These are phyloP conservation scores for Chaetura pelagica DNA, from an alignment of 2,113 vertebrate genomes.

Conservation along the genomic window DNA sequence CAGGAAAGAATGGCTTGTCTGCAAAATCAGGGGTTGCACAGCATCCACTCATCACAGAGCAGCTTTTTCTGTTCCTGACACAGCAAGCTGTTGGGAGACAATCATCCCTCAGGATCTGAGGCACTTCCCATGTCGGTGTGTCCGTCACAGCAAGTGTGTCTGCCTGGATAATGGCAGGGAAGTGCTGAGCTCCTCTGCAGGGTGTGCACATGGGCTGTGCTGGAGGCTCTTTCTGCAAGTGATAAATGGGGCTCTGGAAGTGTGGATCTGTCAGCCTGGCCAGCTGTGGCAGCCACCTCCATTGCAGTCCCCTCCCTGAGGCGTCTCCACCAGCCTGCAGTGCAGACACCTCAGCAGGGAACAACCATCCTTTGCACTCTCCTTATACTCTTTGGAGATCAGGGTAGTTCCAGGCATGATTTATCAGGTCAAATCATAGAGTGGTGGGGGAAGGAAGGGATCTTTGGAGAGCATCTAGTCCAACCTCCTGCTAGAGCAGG, in stretches of 20 bases:
- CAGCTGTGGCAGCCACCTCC: not conserved
- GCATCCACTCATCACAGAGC: not conserved
- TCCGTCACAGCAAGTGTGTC: not conserved
- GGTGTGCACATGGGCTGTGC: not conserved
- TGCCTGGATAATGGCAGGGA: not conserved
- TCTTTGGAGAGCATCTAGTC: too few species aligned
- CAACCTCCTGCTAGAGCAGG: too few species aligned
- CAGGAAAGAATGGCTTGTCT: not conserved
- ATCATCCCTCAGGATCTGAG: not conserved
- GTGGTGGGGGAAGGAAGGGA: too few species aligned
- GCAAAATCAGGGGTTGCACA: not conserved
- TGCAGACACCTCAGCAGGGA: not conserved
- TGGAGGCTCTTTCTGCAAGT: not conserved
- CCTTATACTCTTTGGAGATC: not conserved
- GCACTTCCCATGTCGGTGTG: not conserved
- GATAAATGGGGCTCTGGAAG: not conserved
- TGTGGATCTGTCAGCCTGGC: not conserved
- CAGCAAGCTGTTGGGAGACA: not conserved
- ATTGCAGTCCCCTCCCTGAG: not conserved
- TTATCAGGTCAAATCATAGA: not conserved
- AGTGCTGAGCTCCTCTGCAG: not conserved
- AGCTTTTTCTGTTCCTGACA: not conserved
- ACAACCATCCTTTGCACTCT: rapidly evolving
- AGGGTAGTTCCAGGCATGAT: rapidly evolving
- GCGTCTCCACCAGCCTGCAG: not conserved